Percentiles rank a stretch among this genome's conserved stretches.
These are phyloP conservation scores for Epistrophe eligans DNA, from an alignment of 2,888 invertebrate species.

Conservation along the genomic window DNA sequence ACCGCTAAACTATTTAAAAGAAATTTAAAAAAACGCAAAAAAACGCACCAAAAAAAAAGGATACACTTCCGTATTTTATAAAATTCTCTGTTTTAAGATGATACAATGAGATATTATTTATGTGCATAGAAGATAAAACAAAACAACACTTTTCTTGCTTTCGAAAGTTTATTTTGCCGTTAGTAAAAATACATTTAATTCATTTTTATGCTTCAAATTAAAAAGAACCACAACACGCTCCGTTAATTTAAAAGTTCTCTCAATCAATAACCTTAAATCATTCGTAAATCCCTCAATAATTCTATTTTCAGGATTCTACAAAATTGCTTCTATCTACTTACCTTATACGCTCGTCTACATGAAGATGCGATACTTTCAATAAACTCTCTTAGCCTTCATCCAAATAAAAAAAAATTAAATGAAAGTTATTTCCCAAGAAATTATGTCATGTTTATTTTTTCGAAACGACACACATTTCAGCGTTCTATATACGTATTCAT, in stretches of 20 bases:
- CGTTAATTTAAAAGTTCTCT: conserved; percentile 15
- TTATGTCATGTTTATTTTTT: conserved; percentile 49
- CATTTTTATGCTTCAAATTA: background rate
- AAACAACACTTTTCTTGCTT: too few species aligned
- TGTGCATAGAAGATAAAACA: too few species aligned
- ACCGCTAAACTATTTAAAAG: too few species aligned
- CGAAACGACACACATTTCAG: conserved; percentile 30
- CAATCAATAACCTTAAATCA: conserved; percentile 30
- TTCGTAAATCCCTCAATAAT: conserved; percentile 10
- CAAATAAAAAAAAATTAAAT: conserved; percentile 42
- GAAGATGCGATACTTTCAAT: background rate
- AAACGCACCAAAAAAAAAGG: too few species aligned
- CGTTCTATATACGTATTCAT: background rate
- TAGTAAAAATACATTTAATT: conserved; percentile 19
- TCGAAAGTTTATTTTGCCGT: background rate
- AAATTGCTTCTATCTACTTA: background rate
- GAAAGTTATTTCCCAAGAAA: conserved; percentile 59
- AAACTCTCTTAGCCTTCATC: background rate
- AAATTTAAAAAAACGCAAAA: too few species aligned
- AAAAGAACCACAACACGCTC: background rate
- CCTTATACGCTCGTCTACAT: background rate
- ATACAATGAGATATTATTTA: too few species aligned
- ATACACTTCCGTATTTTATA: too few species aligned
- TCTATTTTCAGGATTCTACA: conserved; percentile 1
- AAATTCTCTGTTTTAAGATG: too few species aligned